Evolutionary conservation across 2,113 vertebrate genomes (phyloP).

Genomic region (Petromus typicus): DNA sequence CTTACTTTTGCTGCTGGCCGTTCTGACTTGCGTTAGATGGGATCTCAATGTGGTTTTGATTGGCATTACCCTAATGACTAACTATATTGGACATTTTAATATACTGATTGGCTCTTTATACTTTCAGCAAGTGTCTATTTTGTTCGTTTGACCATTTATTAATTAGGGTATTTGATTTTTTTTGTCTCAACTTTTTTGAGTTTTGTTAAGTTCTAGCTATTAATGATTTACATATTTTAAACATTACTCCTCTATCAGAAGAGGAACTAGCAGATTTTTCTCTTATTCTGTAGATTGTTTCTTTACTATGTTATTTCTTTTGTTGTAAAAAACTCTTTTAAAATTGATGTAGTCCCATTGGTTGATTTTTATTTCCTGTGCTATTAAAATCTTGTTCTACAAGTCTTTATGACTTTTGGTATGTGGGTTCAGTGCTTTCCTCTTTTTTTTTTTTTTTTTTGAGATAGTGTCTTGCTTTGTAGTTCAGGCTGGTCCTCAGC

Average conservation of each 20-base stretch:
- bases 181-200: no score
- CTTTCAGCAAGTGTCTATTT: background rate
- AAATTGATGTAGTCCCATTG: background rate
- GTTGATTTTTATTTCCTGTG: background rate
- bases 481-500: no score
- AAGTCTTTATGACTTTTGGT: background rate
- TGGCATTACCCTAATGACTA: background rate
- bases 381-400: background rate
- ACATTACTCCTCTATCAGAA: background rate
- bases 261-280: background rate
- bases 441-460: background rate
- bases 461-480: no score
- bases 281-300: background rate
- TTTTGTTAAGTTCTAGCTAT: background rate
- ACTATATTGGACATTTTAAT: background rate
- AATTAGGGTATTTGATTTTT: background rate
- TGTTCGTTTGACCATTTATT: background rate
- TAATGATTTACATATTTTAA: background rate
- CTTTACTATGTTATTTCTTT: background rate
- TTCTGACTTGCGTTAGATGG: background rate
- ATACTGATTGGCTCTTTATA: background rate
- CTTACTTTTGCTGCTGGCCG: background rate
- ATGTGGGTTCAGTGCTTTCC: background rate
- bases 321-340: background rate
- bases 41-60: background rate